Base-by-base conservation (phyloP, 2,888 invertebrate genomes). In the Tromatobia lineatoria region DNA sequence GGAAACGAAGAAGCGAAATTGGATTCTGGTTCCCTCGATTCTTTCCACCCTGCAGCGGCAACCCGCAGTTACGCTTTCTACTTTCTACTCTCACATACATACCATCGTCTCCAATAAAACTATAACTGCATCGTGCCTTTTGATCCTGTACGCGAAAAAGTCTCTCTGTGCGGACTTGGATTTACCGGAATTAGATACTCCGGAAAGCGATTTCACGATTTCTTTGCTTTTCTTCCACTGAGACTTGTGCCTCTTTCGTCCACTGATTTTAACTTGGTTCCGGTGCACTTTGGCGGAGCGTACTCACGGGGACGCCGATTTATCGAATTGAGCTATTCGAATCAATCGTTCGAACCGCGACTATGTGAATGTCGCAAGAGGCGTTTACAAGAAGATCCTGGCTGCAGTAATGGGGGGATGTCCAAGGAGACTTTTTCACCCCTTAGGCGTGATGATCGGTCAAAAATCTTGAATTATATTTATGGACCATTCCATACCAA, bases 141-240 rank as follows among this genome's bases (percentile, higher is more conserved):
- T 78, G 78, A 70, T 78, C 70, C 61, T 61, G 59, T 45, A 38
- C 34, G 25, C 57, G 57, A 69, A 77, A 59, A 69, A 69, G 57
- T 59, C 38, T 42, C 67, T 67, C 59, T n/a, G 15, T 25, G 59
- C 59, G 59, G 59, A 59, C 69, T 61, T 59, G 59, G 25, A 42
- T 57, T 70, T 76, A 50, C 70, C n/a, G 38, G 86, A 86, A 88
- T 88, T 85, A 87, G 83, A 88, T 88, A 87, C 87, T 83, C 85
- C 81, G 85, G 75, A 81, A 73, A 82, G 64, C 85, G 86, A 84
- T 88, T 86, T 87, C 80, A 73, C 59, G 86, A 42, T 81, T 77
- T 75, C 18, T 71, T 73, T 29, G n/a, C 25, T 69, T 57, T 57
- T 42, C 8, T 38, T 73, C 45, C 0, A 15, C n/a, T 61, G 25